Conservation (phyloP, 2,888 invertebrate genomes). For the Pyrocoelia pectoralis region DNA sequence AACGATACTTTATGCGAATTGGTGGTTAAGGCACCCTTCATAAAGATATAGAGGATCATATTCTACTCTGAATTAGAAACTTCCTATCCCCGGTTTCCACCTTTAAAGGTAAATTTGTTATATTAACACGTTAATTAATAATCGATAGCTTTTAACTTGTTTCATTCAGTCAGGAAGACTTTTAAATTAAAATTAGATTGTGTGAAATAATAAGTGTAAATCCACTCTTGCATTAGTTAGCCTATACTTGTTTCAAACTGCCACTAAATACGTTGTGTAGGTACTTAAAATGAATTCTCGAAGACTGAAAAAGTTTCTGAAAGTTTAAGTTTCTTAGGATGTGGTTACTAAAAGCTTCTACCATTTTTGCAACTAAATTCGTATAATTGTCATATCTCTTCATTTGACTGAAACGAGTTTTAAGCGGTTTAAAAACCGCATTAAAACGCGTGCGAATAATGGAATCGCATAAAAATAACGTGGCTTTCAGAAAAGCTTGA, state of each 20-base stretch:
- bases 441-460: too few relatives aligned
- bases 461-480: too few relatives aligned
- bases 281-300: slow-evolving; percentile 1
- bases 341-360: slow-evolving; percentile 1
- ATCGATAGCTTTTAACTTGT: background rate
- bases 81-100: slow-evolving; percentile 2
- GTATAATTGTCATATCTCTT: background rate
- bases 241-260: background rate
- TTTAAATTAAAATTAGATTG: background rate
- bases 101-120: background rate
- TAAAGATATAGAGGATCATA: slow-evolving; percentile 19
- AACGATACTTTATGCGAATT: slow-evolving; percentile 9
- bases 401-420: background rate
- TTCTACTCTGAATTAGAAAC: slow-evolving; percentile 16
- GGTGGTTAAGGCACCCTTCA: slow-evolving; percentile 18
- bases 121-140: background rate
- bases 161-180: background rate
- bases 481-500: too few relatives aligned
- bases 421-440: background rate
- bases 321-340: background rate
- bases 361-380: background rate
- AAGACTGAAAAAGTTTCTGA: background rate
- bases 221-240: background rate
- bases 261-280: background rate
- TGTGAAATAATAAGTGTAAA: background rate